Evolutionary conservation across 2,888 invertebrate species (phyloP).

Genomic region (Chironomus riparius): DNA sequence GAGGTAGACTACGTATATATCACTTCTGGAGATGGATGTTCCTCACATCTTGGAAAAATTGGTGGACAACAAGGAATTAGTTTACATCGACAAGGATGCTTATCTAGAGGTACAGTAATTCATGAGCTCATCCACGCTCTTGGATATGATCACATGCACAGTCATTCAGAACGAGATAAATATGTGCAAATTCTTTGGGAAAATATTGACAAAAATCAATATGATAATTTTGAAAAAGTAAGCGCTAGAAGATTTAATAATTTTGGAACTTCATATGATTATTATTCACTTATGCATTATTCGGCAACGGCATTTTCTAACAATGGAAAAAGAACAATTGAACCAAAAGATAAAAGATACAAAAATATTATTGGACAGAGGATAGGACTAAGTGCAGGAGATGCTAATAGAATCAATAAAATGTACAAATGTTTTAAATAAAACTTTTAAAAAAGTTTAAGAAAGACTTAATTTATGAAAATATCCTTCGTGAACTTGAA

Average conservation of each 20-base stretch:
- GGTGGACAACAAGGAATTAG: neutral
- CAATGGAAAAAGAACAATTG: neutral
- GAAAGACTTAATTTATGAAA: too few relatives aligned
- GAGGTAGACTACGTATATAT: neutral
- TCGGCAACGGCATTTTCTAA: neutral
- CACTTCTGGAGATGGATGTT: neutral
- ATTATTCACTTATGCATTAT: constrained; percentile 11
- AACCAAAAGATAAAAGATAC: too few relatives aligned
- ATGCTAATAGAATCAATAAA: constrained; percentile 4
- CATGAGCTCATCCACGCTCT: neutral
- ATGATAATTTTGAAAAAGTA: neutral
- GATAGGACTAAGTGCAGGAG: neutral
- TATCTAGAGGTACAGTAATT: neutral
- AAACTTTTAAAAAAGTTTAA: too few relatives aligned
- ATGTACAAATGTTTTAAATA: constrained; percentile 1
- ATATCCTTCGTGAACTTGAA: too few relatives aligned
- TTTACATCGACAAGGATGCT: neutral
- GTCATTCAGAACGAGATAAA: neutral
- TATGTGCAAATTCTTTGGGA: neutral
- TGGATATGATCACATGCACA: constrained; percentile 20
- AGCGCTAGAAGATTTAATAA: neutral
- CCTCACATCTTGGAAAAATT: constrained; percentile 7
- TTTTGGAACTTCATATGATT: constrained; percentile 8
- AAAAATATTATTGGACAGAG: too few relatives aligned
- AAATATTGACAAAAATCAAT: neutral